Percentiles rank a stretch among this genome's conserved stretches.
phyloP scores from a whole-genome alignment of 2,113 vertebrate genomes.

The Oncorhynchus keta region DNA sequence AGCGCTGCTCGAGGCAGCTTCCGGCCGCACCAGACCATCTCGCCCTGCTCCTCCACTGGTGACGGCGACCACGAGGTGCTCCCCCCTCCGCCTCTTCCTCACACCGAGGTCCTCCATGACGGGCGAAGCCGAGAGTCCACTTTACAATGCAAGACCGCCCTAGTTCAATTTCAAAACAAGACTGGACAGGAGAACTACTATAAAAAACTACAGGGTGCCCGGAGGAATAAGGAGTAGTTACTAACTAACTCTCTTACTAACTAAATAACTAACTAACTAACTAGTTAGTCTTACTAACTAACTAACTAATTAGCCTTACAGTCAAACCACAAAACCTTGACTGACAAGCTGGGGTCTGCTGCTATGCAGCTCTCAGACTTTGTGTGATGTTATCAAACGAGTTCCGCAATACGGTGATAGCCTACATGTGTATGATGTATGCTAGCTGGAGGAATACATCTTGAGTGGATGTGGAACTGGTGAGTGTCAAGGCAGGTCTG shows the following conservation, averaged over 20 bases:
- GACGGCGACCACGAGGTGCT: slow-evolving; percentile 56
- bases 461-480: not conserved
- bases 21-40: slow-evolving; percentile 72
- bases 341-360: not conserved
- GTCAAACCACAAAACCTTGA: not conserved
- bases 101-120: slow-evolving; percentile 79
- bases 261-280: not conserved
- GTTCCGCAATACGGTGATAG: not conserved
- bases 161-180: slow-evolving; percentile 61
- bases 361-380: not conserved
- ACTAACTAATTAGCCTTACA: not conserved
- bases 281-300: too few relatives aligned
- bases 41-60: slow-evolving; percentile 76
- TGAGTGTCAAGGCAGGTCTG: not conserved
- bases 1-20: slow-evolving; percentile 70
- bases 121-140: slow-evolving; percentile 75
- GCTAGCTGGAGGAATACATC: not conserved
- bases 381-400: not conserved
- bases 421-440: not conserved
- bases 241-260: not conserved
- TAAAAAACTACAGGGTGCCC: slow-evolving; percentile 69
- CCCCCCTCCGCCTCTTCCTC: slow-evolving; percentile 58
- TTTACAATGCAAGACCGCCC: slow-evolving; percentile 75
- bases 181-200: slow-evolving; percentile 73
- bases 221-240: slow-evolving; percentile 31